Percentiles rank a stretch among this genome's conserved stretches.
phyloP scores from a whole-genome alignment of 2,797 vertebrate genomes.

The Anabas testudineus region DNA sequence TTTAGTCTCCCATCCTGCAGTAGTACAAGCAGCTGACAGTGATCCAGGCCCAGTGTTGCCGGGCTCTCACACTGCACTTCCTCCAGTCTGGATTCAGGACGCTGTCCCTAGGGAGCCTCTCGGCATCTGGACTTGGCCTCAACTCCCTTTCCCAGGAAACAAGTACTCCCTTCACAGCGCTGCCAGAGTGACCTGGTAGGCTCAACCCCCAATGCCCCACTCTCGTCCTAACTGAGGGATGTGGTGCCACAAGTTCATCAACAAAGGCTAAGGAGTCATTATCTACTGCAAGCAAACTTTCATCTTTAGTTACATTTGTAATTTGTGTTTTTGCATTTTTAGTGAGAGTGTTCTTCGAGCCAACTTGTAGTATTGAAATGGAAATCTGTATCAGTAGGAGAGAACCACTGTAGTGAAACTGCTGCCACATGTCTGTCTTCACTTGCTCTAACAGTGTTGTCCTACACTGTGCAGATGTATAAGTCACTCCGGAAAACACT shows the following conservation, averaged over 20 bases:
- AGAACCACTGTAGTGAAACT: slow-evolving; percentile 29
- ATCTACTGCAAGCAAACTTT: slow-evolving; percentile 18
- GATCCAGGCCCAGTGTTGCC: slow-evolving; percentile 78
- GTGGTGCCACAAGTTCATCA: slow-evolving; percentile 52
- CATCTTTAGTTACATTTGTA: slow-evolving; percentile 11
- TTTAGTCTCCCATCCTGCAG: slow-evolving; percentile 76
- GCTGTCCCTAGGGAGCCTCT: slow-evolving; percentile 85
- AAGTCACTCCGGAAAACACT: slow-evolving; percentile 5
- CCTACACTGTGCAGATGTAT: slow-evolving; percentile 11
- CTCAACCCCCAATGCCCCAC: slow-evolving; percentile 39
- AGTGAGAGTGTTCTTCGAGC: slow-evolving; percentile 9
- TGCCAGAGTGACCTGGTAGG: slow-evolving; percentile 79
- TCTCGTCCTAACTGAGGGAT: slow-evolving; percentile 54
- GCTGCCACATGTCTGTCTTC: slow-evolving; percentile 37
- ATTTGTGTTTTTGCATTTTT: slow-evolving; percentile 10
- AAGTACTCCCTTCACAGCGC: slow-evolving; percentile 85
- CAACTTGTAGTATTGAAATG: slow-evolving; percentile 14
- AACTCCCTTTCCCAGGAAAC: slow-evolving; percentile 93
- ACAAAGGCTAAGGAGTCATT: slow-evolving; percentile 31
- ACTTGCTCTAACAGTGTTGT: slow-evolving; percentile 20
- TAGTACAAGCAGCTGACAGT: slow-evolving; percentile 79
- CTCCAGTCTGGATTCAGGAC: slow-evolving; percentile 84
- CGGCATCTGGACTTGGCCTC: slow-evolving; percentile 93
- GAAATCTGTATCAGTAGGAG: slow-evolving; percentile 32
- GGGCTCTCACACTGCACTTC: slow-evolving; percentile 86